These are phyloP conservation scores for Loxodonta africana DNA, from an alignment of 2,113 vertebrate genomes.

Conservation along the genomic window DNA sequence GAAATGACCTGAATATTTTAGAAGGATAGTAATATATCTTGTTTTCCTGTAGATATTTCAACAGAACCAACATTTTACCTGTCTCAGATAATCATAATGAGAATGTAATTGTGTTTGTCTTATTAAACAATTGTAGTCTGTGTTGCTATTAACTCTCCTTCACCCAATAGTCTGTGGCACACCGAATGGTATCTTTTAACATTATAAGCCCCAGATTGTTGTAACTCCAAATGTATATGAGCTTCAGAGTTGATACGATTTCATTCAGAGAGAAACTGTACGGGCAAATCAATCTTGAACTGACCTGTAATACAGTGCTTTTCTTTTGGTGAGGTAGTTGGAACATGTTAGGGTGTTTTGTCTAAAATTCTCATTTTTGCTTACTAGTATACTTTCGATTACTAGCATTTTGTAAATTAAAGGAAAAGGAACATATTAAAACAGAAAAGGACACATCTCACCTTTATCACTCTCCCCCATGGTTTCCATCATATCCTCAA, in stretches of 20 bases:
- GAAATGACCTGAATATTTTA: neutral
- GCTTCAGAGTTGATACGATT: neutral
- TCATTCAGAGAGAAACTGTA: neutral
- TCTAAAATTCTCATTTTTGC: neutral
- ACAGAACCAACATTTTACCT: neutral
- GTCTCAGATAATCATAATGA: neutral
- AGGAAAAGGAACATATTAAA: neutral
- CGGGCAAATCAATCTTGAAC: neutral
- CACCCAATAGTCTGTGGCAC: neutral
- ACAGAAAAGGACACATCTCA: neutral
- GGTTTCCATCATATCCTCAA: neutral
- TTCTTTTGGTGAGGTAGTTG: neutral
- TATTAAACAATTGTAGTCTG: neutral
- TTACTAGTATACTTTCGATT: neutral
- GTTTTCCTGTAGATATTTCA: constrained; percentile 25
- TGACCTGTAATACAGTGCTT: neutral
- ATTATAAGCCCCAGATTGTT: neutral
- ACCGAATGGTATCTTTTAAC: neutral
- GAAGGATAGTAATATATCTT: neutral
- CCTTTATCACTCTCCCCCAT: neutral
- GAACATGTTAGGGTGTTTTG: neutral
- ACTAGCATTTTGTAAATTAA: constrained; percentile 24
- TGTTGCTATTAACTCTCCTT: neutral
- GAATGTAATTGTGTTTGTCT: neutral
- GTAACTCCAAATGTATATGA: neutral